Base-by-base conservation (phyloP, 2,113 vertebrate species). In the Lycaon pictus region DNA sequence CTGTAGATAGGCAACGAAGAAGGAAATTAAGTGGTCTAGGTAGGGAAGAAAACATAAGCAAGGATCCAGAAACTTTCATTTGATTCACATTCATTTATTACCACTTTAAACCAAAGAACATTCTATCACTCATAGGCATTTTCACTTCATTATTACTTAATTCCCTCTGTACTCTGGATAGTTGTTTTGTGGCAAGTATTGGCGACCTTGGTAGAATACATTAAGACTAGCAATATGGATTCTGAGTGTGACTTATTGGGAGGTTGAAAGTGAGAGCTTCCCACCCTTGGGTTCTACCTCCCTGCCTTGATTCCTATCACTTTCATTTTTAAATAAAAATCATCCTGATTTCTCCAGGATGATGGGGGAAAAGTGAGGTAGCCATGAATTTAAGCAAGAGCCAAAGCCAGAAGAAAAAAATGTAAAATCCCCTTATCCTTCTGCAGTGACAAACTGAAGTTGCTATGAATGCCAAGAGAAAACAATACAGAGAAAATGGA, bases 401-500 rank as follows among this genome's bases (percentile, higher is more conserved):
- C 67, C 32, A 90, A 55, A 56, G 53, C 60, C 94, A 60, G 51
- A 96, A 74, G 58, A 84, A 27, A 93, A 93, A 96, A 97, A 90
- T 92, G 80, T 62, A 97, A 96, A 97, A 96, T 95, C 92, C 90
- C 88, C 88, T 97, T 98, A 58, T 94, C 89, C 83, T 95, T 79
- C 72, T 43, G n/a, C 65, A 25, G 71, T 90, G 96, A 97, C 87
- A 98, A 97, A 85, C 82, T 97, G 55, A 83, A 93, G 97, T 96
- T 97, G 91, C 88, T 90, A 92, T 91, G 96, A 96, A 98, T 98
- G 88, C 96, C 93, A 98, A 87, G 88, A 96, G 77, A 97, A 98
- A 98, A 97, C 96, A 98, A 63, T 84, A 97, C 77, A 60, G 3
- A 97, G 96, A 90, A 98, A 98, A 97, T 95, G 96, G 97, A 98